These are phyloP conservation scores for Ormyrus thymus DNA, from an alignment of 2,888 invertebrate species.

Conservation along the genomic window DNA sequence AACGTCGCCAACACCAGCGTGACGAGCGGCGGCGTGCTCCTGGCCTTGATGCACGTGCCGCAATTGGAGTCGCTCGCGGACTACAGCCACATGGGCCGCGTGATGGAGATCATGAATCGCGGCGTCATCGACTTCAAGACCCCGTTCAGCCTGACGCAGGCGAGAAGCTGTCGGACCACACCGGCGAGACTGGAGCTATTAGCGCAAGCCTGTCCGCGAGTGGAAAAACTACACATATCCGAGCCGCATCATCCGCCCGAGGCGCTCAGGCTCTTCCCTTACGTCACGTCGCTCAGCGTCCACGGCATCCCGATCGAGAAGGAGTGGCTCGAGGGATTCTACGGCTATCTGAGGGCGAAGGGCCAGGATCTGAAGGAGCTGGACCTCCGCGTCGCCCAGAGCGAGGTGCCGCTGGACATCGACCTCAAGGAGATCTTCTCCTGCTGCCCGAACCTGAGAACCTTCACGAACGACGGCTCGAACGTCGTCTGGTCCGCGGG, in stretches of 20 bases:
- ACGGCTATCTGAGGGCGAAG: slow-evolving; percentile 70
- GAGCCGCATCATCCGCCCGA: slow-evolving; percentile 73
- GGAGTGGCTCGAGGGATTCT: slow-evolving; percentile 71
- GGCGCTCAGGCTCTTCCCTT: slow-evolving; percentile 69
- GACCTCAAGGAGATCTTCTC: slow-evolving; percentile 69
- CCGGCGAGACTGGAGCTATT: slow-evolving; percentile 69
- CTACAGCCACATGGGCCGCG: slow-evolving; percentile 73
- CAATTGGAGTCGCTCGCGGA: slow-evolving; percentile 73
- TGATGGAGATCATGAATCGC: slow-evolving; percentile 71
- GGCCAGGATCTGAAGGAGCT: slow-evolving; percentile 70
- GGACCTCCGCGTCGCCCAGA: slow-evolving; percentile 68
- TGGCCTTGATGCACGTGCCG: slow-evolving; percentile 72
- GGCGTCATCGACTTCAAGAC: slow-evolving; percentile 65
- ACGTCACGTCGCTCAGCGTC: slow-evolving; percentile 70
- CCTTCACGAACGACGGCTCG: slow-evolving; percentile 69
- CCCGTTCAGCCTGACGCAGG: slow-evolving; percentile 70
- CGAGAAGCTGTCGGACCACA: slow-evolving; percentile 71
- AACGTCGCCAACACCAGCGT: slow-evolving; percentile 74
- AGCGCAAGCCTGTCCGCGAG: slow-evolving; percentile 71
- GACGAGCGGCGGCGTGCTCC: slow-evolving; percentile 71
- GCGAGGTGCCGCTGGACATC: slow-evolving; percentile 65
- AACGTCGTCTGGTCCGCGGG: slow-evolving; percentile 69
- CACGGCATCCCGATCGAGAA: slow-evolving; percentile 70
- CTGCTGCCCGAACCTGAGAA: slow-evolving; percentile 70
- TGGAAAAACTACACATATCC: slow-evolving; percentile 71